Conservation (phyloP, 2,797 vertebrate species). For the Paguma larvata region DNA sequence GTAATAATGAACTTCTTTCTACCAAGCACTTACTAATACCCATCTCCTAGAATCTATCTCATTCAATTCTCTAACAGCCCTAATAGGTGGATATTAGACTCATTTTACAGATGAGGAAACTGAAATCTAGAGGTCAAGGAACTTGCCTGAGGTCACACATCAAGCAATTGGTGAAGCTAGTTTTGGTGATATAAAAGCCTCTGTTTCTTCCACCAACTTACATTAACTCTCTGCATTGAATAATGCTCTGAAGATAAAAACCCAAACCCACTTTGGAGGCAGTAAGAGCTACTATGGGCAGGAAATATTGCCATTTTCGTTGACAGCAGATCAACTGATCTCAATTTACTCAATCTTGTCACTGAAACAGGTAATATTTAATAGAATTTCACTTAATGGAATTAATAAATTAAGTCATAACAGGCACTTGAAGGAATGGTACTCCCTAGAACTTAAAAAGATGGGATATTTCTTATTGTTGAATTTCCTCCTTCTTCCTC, state of each 20-base stretch:
- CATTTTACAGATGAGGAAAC: conserved; percentile 31
- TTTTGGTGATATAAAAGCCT: background rate
- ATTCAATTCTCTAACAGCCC: conserved; percentile 1
- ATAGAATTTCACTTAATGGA: conserved; percentile 12
- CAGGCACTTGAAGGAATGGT: background rate
- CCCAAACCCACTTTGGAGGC: background rate
- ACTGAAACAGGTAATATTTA: conserved; percentile 9
- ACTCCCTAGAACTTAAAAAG: conserved; percentile 5
- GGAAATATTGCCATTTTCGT: conserved; percentile 13
- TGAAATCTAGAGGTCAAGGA: conserved; percentile 11
- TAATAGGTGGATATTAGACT: background rate
- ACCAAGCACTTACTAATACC: background rate
- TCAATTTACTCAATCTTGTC: conserved; percentile 44
- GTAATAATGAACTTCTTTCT: conserved; percentile 9
- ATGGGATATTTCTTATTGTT: background rate
- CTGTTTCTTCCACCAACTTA: background rate
- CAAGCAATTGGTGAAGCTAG: background rate
- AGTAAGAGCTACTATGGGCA: background rate
- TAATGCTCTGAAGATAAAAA: conserved; percentile 13
- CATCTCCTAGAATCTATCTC: background rate
- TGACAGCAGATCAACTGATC: background rate
- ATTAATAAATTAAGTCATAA: conserved; percentile 21
- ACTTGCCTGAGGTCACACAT: background rate
- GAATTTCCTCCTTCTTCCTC: background rate
- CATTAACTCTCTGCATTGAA: background rate